Conservation (phyloP, 2,797 vertebrate species). For the Darevskia nairensis region DNA sequence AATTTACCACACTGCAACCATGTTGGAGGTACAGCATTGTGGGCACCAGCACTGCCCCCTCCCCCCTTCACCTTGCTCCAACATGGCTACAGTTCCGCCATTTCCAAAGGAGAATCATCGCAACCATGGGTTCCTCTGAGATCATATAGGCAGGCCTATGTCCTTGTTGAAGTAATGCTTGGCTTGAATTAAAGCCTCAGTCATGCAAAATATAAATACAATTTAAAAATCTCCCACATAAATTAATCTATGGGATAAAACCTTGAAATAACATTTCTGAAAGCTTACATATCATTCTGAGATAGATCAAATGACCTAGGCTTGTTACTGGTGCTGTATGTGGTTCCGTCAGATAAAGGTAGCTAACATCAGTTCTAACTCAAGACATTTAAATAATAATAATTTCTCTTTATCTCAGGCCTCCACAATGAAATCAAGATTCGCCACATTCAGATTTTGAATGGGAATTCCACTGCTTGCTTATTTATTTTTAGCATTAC, state of each 20-base stretch:
- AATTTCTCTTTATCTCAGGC: background rate
- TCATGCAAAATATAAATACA: background rate
- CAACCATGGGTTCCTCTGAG: background rate
- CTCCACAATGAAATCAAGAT: conserved; percentile 33
- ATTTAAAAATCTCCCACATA: background rate
- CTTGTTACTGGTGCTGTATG: conserved; percentile 61
- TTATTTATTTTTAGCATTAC: conserved; percentile 66
- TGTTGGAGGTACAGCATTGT: too few species aligned
- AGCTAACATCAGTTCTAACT: conserved; percentile 50
- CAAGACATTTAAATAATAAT: conserved; percentile 46
- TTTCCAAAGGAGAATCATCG: background rate
- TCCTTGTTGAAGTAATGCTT: background rate
- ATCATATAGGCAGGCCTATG: background rate
- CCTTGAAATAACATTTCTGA: conserved; percentile 4
- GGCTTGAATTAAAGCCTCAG: conserved; percentile 25
- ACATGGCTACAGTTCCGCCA: background rate
- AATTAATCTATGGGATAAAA: background rate
- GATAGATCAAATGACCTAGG: conserved; percentile 52
- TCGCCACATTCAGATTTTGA: conserved; percentile 54
- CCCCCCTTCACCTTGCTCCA: too few species aligned
- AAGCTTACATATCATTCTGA: conserved; percentile 63
- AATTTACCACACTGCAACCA: conserved; percentile 12
- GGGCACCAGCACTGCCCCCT: too few species aligned
- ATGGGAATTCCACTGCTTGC: conserved; percentile 63
- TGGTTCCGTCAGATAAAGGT: conserved; percentile 51